Evolutionary conservation across 2,888 invertebrate species (phyloP).

Genomic region (Nomada flava): DNA sequence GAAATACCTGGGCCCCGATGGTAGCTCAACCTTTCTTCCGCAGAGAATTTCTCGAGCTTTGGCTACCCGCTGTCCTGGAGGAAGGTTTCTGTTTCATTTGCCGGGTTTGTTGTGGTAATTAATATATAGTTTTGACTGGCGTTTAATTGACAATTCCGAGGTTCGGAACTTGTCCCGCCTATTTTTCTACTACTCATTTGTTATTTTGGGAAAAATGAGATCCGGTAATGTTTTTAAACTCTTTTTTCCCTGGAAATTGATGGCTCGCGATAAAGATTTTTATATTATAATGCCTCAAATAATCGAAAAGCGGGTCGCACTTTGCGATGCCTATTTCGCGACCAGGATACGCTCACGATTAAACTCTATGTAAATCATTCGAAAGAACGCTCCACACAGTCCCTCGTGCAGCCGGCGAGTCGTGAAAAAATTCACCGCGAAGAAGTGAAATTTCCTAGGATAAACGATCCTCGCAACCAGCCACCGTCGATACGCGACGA

Average conservation of each 20-base stretch:
- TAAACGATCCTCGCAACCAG: background rate
- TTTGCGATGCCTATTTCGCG: too few relatives aligned
- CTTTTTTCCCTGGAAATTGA: too few relatives aligned
- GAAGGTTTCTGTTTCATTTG: background rate
- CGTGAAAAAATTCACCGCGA: background rate
- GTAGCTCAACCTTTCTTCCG: constrained; percentile 30
- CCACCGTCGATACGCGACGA: background rate
- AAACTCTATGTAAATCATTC: background rate
- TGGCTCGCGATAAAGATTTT: too few relatives aligned
- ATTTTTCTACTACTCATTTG: too few relatives aligned
- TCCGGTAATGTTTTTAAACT: too few relatives aligned
- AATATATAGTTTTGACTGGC: too few relatives aligned
- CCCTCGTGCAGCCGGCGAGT: background rate
- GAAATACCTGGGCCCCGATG: constrained; percentile 55
- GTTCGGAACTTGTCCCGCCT: too few relatives aligned
- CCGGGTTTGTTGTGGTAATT: too few relatives aligned
- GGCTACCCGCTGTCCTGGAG: background rate
- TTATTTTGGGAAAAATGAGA: too few relatives aligned
- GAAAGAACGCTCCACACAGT: background rate
- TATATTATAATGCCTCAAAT: too few relatives aligned
- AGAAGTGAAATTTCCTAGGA: background rate
- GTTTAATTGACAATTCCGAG: too few relatives aligned
- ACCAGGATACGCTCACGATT: background rate
- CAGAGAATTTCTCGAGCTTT: constrained; percentile 5
- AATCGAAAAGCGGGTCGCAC: too few relatives aligned